Conservation (phyloP, 2,888 invertebrate species). For the Drosophila eohydei region DNA sequence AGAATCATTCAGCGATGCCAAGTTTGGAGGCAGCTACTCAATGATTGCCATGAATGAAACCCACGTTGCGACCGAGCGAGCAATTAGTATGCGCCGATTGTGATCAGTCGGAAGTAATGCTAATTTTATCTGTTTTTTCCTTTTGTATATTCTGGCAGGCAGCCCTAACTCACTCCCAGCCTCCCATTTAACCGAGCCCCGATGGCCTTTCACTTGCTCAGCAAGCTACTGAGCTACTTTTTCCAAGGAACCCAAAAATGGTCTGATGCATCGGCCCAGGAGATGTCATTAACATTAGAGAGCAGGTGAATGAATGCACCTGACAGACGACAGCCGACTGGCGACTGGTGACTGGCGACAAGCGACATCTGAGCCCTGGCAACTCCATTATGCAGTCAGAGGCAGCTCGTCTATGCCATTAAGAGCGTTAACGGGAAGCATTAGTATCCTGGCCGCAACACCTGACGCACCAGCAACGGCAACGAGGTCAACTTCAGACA, state of each 20-base stretch:
- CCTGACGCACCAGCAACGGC: constrained; percentile 60
- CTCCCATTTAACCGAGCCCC: constrained; percentile 2
- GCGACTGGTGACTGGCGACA: neutral
- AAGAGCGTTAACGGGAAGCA: constrained; percentile 68
- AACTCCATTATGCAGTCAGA: constrained; percentile 61
- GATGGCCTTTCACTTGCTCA: constrained; percentile 54
- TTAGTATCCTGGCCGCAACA: constrained; percentile 71
- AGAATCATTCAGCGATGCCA: constrained; percentile 77
- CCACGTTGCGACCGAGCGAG: constrained; percentile 51
- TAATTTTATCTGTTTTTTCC: constrained; percentile 64
- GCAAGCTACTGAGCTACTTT: constrained; percentile 60
- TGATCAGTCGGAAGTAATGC: constrained; percentile 84
- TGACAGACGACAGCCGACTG: constrained; percentile 13
- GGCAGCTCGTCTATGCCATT: constrained; percentile 73
- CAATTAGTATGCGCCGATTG: constrained; percentile 85
- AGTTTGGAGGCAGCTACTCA: constrained; percentile 73
- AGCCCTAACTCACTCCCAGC: constrained; percentile 16
- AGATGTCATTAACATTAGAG: constrained; percentile 76
- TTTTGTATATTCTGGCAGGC: neutral
- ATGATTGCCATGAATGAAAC: constrained; percentile 80
- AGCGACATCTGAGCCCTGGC: constrained; percentile 21
- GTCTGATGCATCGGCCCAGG: constrained; percentile 71
- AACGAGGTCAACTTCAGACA: constrained; percentile 74
- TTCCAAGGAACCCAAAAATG: constrained; percentile 59
- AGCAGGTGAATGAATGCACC: constrained; percentile 76